phyloP scores from a whole-genome alignment of 1,140 invertebrate species.

The Sycophaga agraensis region DNA sequence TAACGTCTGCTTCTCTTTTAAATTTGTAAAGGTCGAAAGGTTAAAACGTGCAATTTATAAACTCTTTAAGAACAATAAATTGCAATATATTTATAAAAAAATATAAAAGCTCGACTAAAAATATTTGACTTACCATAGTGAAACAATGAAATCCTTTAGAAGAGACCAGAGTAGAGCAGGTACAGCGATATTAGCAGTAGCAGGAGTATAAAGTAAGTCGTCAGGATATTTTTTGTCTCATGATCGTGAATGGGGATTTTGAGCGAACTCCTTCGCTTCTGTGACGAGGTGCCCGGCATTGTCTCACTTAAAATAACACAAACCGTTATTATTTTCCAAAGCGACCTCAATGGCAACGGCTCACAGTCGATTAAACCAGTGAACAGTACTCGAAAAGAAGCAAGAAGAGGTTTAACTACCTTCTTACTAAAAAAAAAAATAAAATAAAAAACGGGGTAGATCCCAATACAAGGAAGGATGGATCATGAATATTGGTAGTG shows the following conservation, averaged over 20 bases:
- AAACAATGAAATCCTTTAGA: slow-evolving; percentile 36
- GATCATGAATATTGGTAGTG: background rate
- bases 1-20: no score
- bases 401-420: background rate
- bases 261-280: slow-evolving; percentile 32
- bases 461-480: background rate
- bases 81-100: no score
- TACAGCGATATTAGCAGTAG: slow-evolving; percentile 55
- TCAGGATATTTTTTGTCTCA: slow-evolving; percentile 56
- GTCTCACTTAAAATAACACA: slow-evolving; percentile 16
- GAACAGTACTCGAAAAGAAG: background rate
- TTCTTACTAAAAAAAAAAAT: background rate
- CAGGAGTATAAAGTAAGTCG: slow-evolving; percentile 58
- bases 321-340: no score
- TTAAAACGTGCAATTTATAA: no score
- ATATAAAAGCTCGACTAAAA: background rate
- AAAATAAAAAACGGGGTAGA: background rate
- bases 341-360: no score
- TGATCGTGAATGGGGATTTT: slow-evolving; percentile 42
- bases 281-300: slow-evolving; percentile 19
- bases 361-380: no score
- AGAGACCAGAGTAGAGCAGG: slow-evolving; percentile 54
- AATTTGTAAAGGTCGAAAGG: no score
- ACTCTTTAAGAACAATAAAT: no score
- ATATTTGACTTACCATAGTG: slow-evolving; percentile 24